Evolutionary conservation across 2,888 invertebrate species (phyloP).

Genomic region (Campoplex capitator): DNA sequence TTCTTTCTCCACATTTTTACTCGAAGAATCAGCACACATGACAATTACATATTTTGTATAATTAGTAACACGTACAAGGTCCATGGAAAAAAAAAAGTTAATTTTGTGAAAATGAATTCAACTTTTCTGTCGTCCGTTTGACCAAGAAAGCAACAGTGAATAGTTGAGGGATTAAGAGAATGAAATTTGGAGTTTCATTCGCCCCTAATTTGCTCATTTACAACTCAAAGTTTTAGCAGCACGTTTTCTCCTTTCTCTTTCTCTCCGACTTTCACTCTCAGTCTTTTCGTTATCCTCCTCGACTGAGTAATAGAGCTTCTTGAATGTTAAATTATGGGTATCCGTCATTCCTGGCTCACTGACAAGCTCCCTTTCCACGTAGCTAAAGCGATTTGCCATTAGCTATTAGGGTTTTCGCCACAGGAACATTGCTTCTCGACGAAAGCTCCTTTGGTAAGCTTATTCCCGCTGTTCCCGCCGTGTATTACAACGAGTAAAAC

Average conservation of each 20-base stretch:
- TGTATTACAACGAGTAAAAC: slow-evolving; percentile 37
- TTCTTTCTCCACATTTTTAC: too few relatives aligned
- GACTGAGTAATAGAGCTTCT: slow-evolving; percentile 26
- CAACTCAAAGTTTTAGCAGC: slow-evolving; percentile 55
- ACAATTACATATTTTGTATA: not conserved
- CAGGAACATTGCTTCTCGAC: not conserved
- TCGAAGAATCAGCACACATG: too few relatives aligned
- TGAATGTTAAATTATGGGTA: slow-evolving; percentile 10
- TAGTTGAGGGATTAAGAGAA: slow-evolving; percentile 5
- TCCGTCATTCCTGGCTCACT: slow-evolving; percentile 15
- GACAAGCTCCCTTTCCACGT: not conserved
- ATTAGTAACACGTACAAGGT: not conserved
- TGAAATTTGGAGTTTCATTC: slow-evolving; percentile 15
- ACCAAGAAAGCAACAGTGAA: not conserved
- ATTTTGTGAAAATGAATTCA: not conserved
- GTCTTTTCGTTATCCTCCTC: slow-evolving; percentile 29
- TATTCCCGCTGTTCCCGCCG: slow-evolving; percentile 11
- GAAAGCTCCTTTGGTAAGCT: not conserved
- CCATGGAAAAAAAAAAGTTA: not conserved
- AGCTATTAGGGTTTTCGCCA: not conserved
- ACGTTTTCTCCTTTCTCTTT: slow-evolving; percentile 49
- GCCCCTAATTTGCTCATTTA: slow-evolving; percentile 1
- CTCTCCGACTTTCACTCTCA: slow-evolving; percentile 37
- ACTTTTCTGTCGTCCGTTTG: not conserved
- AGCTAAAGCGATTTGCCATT: slow-evolving; percentile 47